These are phyloP conservation scores for Thamnaconus septentrionalis DNA, from an alignment of 2,113 vertebrate genomes.

Conservation along the genomic window DNA sequence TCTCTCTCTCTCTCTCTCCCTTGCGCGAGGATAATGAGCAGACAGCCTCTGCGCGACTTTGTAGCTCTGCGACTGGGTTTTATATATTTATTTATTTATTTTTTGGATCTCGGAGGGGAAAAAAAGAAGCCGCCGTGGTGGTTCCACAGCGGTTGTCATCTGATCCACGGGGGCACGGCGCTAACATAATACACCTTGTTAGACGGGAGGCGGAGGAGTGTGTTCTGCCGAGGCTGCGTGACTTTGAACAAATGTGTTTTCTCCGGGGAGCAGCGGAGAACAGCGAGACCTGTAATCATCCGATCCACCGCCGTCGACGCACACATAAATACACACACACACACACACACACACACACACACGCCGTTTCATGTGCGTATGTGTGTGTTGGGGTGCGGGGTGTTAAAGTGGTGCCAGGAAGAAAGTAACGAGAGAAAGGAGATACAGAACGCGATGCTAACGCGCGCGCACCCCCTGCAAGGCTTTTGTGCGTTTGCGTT, in stretches of 20 bases:
- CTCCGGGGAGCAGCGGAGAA: slow-evolving; percentile 44
- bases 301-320: slow-evolving; percentile 34
- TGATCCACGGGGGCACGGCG: slow-evolving; percentile 62
- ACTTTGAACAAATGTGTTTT: slow-evolving; percentile 69
- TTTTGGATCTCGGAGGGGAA: slow-evolving; percentile 36
- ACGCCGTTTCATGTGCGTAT: too few species aligned
- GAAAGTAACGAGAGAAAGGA: background rate
- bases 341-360: slow-evolving; percentile 7
- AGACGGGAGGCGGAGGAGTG: slow-evolving; percentile 43
- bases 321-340: slow-evolving; percentile 6
- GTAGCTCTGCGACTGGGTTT: slow-evolving; percentile 49
- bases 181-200: slow-evolving; percentile 71
- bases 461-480: too few species aligned
- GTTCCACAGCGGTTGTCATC: slow-evolving; percentile 67
- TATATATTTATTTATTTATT: too few species aligned
- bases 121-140: slow-evolving; percentile 43
- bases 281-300: slow-evolving; percentile 59
- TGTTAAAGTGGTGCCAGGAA: slow-evolving; percentile 22
- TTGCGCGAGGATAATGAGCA: slow-evolving; percentile 69
- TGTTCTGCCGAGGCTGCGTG: slow-evolving; percentile 46
- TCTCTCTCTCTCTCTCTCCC: slow-evolving; percentile 22
- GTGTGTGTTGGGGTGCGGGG: background rate
- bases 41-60: slow-evolving; percentile 60
- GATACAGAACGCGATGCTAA: too few species aligned
- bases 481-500: slow-evolving; percentile 2